Evolutionary conservation across 2,888 invertebrate species (phyloP).

Genomic region (Drosophila anomelani): DNA sequence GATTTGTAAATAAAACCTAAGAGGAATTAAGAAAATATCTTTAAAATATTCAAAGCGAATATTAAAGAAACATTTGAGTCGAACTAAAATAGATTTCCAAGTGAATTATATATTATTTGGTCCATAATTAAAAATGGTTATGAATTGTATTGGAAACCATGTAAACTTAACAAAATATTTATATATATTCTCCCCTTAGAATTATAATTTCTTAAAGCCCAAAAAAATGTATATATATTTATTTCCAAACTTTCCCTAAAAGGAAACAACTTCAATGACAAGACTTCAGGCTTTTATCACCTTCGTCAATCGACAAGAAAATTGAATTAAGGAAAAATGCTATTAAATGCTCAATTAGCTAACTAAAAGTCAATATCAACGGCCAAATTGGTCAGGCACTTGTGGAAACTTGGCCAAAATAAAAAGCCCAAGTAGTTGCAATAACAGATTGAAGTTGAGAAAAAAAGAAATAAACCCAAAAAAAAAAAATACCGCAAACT

Average conservation of each 20-base stretch:
- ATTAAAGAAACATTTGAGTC: background rate
- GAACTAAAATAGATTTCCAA: background rate
- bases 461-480: background rate
- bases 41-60: background rate
- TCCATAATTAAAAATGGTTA: too few relatives aligned
- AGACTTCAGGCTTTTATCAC: conserved; percentile 5
- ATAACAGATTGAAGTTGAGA: conserved; percentile 24
- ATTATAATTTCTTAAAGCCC: background rate
- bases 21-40: background rate
- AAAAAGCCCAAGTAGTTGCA: conserved; percentile 54
- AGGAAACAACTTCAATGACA: conserved; percentile 15
- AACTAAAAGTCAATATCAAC: conserved; percentile 77
- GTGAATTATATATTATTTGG: background rate
- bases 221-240: background rate
- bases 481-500: conserved; percentile 70
- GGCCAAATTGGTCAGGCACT: conserved; percentile 57
- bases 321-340: conserved; percentile 41
- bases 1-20: background rate
- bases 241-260: conserved; percentile 1
- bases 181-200: too few relatives aligned
- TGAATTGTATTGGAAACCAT: too few relatives aligned
- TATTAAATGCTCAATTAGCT: conserved; percentile 65
- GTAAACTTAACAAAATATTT: too few relatives aligned
- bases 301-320: conserved; percentile 14
- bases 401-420: conserved; percentile 53